These are phyloP conservation scores for Perdita meconis DNA, from an alignment of 2,888 invertebrate species.

Conservation along the genomic window DNA sequence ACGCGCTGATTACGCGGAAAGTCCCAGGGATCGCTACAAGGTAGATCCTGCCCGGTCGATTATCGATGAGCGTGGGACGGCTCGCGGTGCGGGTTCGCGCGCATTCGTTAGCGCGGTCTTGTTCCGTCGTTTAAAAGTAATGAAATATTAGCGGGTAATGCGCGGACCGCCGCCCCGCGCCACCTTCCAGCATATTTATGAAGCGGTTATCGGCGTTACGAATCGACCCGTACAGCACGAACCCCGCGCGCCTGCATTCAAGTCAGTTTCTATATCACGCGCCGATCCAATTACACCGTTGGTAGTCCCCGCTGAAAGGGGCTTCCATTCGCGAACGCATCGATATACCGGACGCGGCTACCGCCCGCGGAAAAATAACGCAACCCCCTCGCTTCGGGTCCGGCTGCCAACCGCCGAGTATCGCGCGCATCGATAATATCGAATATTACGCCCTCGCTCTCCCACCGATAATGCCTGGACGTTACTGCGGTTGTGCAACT, in stretches of 20 bases:
- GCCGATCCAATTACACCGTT: slow-evolving; percentile 61
- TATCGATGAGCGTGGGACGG: slow-evolving; percentile 50
- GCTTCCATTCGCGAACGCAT: slow-evolving; percentile 31
- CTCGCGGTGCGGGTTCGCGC: slow-evolving; percentile 25
- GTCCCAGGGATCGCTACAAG: slow-evolving; percentile 52
- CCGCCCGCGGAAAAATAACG: slow-evolving; percentile 28
- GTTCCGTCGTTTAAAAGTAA: slow-evolving; percentile 64
- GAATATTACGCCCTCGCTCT: neutral
- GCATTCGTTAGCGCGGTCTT: slow-evolving; percentile 60
- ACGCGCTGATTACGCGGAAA: slow-evolving; percentile 59
- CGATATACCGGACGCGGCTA: neutral
- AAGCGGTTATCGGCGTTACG: slow-evolving; percentile 64
- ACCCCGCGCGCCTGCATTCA: slow-evolving; percentile 25
- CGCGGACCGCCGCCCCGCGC: slow-evolving; percentile 41
- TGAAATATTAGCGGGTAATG: slow-evolving; percentile 66
- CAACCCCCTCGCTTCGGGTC: slow-evolving; percentile 4
- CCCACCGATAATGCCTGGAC: slow-evolving; percentile 9
- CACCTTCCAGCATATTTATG: slow-evolving; percentile 66
- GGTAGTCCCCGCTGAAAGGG: slow-evolving; percentile 44
- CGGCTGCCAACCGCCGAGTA: neutral
- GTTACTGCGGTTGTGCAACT: neutral
- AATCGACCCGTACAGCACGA: slow-evolving; percentile 47
- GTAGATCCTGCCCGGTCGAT: slow-evolving; percentile 43
- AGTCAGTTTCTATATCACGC: slow-evolving; percentile 57
- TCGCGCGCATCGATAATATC: slow-evolving; percentile 27